These are phyloP conservation scores for Cetoscarus ocellatus DNA, from an alignment of 2,797 vertebrate genomes.

Conservation along the genomic window DNA sequence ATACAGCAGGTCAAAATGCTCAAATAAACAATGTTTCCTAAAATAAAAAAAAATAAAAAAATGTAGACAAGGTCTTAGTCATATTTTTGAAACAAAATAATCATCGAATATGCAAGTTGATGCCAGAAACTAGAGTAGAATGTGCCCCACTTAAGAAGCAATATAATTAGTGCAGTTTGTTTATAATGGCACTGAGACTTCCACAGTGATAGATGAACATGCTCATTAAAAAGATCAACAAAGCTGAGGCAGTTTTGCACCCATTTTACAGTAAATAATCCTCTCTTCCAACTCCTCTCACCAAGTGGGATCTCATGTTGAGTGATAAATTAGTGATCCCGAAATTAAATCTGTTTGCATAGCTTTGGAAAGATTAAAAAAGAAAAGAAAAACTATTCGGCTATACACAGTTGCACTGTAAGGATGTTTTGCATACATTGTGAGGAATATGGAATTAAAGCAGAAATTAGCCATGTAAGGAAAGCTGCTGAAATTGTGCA, in stretches of 20 bases:
- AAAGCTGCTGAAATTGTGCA: slow-evolving; percentile 5
- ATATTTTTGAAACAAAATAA: no score
- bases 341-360: slow-evolving; percentile 32
- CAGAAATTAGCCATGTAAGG: slow-evolving; percentile 24
- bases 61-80: no score
- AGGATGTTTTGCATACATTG: slow-evolving; percentile 4
- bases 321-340: slow-evolving; percentile 31
- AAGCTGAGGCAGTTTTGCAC: slow-evolving; percentile 29
- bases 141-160: background rate
- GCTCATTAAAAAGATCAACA: slow-evolving; percentile 32
- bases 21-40: no score
- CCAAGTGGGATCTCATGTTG: slow-evolving; percentile 16
- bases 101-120: background rate
- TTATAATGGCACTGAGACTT: slow-evolving; percentile 14
- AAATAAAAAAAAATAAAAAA: no score
- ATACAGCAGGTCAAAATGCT: no score
- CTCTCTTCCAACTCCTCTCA: slow-evolving; percentile 12
- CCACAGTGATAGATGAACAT: slow-evolving; percentile 11
- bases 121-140: background rate
- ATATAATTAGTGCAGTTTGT: background rate
- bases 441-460: slow-evolving; percentile 16
- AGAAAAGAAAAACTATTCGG: slow-evolving; percentile 11
- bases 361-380: slow-evolving; percentile 12
- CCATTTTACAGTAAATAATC: slow-evolving; percentile 41
- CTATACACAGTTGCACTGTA: slow-evolving; percentile 3